A percentile compares a stretch with the other conserved stretches of the same genome.
These are phyloP conservation scores for Dendrocincla tyrannina DNA, from an alignment of 2,797 vertebrate species.

Conservation along the genomic window DNA sequence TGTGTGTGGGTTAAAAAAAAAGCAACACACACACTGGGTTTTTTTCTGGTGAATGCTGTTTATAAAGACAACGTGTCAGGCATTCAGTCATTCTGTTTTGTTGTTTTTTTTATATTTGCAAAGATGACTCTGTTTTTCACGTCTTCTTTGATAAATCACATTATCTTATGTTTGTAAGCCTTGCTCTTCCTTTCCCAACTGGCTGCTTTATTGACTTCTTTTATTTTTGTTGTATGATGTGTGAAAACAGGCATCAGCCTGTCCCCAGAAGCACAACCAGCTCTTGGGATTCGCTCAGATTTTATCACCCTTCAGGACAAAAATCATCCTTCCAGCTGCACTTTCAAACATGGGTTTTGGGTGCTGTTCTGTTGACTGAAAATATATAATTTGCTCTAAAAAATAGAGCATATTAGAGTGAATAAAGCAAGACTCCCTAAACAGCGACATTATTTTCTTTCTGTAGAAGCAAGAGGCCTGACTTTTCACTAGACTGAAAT, in stretches of 20 bases:
- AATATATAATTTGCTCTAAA: background rate
- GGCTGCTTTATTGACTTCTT: background rate
- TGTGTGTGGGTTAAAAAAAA: background rate
- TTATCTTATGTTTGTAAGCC: background rate
- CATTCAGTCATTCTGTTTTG: background rate
- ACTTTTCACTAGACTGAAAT: background rate
- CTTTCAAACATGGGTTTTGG: background rate
- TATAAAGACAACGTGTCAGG: background rate
- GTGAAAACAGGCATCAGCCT: background rate
- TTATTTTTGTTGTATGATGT: background rate
- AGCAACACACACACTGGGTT: accelerated
- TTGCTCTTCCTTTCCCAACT: background rate
- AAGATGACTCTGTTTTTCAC: background rate
- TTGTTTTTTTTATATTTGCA: background rate
- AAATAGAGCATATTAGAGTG: background rate
- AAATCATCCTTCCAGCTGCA: background rate
- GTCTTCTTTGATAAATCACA: background rate
- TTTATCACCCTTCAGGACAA: background rate
- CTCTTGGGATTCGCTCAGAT: background rate
- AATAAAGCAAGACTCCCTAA: background rate
- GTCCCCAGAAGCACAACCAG: background rate
- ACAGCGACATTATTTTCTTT: background rate
- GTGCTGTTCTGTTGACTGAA: background rate
- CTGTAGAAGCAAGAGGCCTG: background rate
- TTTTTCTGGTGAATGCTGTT: background rate